Evolutionary conservation across 2,888 invertebrate species (phyloP).

Genomic region (Ryuthela nishihirai): DNA sequence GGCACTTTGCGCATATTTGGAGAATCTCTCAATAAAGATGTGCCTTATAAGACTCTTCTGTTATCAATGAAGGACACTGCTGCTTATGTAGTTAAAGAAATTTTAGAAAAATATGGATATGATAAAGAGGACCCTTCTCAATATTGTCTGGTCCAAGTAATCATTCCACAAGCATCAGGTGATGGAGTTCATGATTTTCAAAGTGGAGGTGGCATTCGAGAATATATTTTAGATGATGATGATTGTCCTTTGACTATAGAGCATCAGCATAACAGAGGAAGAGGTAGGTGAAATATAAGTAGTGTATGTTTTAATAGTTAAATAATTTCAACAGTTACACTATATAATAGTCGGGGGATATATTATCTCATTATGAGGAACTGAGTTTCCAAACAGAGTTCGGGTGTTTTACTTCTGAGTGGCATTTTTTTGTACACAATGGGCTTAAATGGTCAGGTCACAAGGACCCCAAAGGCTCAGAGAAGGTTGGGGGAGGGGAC

Average conservation of each 20-base stretch:
- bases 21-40: constrained; percentile 89
- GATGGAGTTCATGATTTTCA: constrained; percentile 22
- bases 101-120: constrained; percentile 94
- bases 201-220: constrained; percentile 50
- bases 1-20: constrained; percentile 76
- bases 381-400: too few relatives aligned
- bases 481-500: too few relatives aligned
- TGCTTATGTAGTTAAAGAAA: constrained; percentile 87
- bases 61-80: constrained; percentile 91
- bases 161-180: constrained; percentile 30
- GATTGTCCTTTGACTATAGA: constrained; percentile 90
- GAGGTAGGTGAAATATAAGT: too few relatives aligned
- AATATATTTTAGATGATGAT: constrained; percentile 93
- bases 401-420: too few relatives aligned
- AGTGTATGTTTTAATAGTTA: too few relatives aligned
- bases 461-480: too few relatives aligned
- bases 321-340: too few relatives aligned
- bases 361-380: too few relatives aligned
- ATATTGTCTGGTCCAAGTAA: constrained; percentile 92
- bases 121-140: constrained; percentile 82
- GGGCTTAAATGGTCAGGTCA: too few relatives aligned
- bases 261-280: constrained; percentile 53
- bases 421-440: too few relatives aligned
- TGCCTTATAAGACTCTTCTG: constrained; percentile 96
- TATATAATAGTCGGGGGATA: too few relatives aligned